A percentile compares a stretch with the other conserved stretches of the same genome.
Evolutionary conservation across 2,888 invertebrate genomes (phyloP).

Genomic region (Fragum fragum): DNA sequence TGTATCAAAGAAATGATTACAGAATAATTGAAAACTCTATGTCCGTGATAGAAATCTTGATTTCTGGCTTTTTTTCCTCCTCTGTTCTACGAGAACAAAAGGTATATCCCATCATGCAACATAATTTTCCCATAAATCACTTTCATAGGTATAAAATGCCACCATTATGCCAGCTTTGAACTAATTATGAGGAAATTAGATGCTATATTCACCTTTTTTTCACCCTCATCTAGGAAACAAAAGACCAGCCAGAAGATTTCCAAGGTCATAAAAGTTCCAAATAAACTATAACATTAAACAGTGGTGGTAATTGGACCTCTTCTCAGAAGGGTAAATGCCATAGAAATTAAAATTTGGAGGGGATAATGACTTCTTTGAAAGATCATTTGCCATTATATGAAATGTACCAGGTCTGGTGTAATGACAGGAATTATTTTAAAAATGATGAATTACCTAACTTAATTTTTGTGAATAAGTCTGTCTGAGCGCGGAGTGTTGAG

Average conservation of each 20-base stretch:
- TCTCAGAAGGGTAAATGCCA: slow-evolving; percentile 18
- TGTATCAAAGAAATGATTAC: too few relatives aligned
- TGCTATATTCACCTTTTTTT: slow-evolving; percentile 33
- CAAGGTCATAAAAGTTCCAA: slow-evolving; percentile 40
- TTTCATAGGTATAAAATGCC: slow-evolving; percentile 33
- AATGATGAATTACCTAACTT: slow-evolving; percentile 1
- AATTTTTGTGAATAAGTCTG: neutral
- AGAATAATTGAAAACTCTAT: too few relatives aligned
- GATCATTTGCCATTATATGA: slow-evolving; percentile 13
- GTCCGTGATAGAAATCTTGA: neutral
- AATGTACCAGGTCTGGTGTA: slow-evolving; percentile 22
- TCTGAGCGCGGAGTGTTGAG: too few relatives aligned
- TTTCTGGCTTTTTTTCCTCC: neutral
- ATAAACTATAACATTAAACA: slow-evolving; percentile 52
- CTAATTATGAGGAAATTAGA: slow-evolving; percentile 35
- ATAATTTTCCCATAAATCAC: slow-evolving; percentile 28
- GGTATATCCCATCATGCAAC: slow-evolving; percentile 30
- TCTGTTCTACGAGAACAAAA: slow-evolving; percentile 21
- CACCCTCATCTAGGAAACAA: slow-evolving; percentile 23
- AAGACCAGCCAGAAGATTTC: slow-evolving; percentile 28
- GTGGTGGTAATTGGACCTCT: slow-evolving; percentile 40
- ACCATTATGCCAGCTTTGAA: slow-evolving; percentile 43
- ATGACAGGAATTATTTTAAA: slow-evolving; percentile 18
- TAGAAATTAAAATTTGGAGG: slow-evolving; percentile 27
- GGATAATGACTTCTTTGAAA: slow-evolving; percentile 8